These are phyloP conservation scores for Netelia virgata DNA, from an alignment of 2,888 invertebrate genomes.

Conservation along the genomic window DNA sequence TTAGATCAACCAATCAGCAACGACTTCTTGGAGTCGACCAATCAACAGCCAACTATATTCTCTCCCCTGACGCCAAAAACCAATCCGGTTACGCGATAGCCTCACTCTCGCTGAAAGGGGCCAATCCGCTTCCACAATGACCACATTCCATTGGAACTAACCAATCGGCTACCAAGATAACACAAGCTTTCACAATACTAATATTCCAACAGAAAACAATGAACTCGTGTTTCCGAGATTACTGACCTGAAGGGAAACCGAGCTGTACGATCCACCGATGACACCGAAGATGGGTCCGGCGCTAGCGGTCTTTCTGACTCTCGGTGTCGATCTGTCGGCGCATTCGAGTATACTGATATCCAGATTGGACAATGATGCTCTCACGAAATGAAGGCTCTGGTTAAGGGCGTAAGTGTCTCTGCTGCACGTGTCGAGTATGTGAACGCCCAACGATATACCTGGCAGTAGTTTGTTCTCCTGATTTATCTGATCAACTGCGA, in stretches of 20 bases:
- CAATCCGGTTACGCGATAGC: too few relatives aligned
- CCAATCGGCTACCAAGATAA: too few relatives aligned
- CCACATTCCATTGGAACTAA: too few relatives aligned
- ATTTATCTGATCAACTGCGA: constrained; percentile 88
- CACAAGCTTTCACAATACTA: too few relatives aligned
- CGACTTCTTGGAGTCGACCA: too few relatives aligned
- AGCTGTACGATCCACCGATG: constrained; percentile 89
- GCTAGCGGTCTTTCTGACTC: constrained; percentile 82
- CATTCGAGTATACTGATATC: constrained; percentile 85
- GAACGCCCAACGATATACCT: constrained; percentile 86
- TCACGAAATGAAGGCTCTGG: constrained; percentile 87
- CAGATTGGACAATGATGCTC: constrained; percentile 85
- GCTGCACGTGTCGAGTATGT: constrained; percentile 88
- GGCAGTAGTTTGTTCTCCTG: constrained; percentile 85
- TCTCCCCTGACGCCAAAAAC: too few relatives aligned
- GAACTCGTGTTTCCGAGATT: not conserved
- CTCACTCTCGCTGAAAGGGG: too few relatives aligned
- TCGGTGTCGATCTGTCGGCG: constrained; percentile 86
- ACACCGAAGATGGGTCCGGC: constrained; percentile 88
- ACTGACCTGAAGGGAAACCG: constrained; percentile 86
- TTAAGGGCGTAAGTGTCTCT: constrained; percentile 88
- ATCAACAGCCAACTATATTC: too few relatives aligned
- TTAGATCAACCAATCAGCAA: too few relatives aligned
- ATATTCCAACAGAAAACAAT: not conserved
- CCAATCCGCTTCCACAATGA: too few relatives aligned